Conservation (phyloP, 2,797 vertebrate species). For the Propithecus deckenii region DNA sequence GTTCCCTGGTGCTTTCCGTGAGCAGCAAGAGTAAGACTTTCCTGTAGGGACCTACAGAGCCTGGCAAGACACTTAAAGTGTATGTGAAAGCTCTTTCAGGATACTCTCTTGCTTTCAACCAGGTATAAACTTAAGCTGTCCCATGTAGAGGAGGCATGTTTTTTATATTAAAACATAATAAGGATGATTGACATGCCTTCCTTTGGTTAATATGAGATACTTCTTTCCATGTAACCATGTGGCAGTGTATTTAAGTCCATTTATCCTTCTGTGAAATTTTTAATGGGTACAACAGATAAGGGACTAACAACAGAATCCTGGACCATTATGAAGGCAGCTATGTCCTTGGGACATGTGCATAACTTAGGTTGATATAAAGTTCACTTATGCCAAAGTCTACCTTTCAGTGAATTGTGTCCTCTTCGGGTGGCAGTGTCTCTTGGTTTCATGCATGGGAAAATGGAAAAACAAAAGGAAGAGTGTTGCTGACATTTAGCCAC, state of each 20-base stretch:
- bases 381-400: background rate
- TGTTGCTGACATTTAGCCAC: background rate
- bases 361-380: background rate
- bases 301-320: background rate
- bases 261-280: background rate
- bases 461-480: background rate
- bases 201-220: background rate
- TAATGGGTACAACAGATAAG: background rate
- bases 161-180: background rate
- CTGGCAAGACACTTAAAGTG: constrained; percentile 8
- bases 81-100: background rate
- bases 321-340: background rate
- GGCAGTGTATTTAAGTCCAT: background rate
- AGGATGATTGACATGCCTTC: background rate
- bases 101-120: background rate
- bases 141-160: background rate
- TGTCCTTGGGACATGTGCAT: background rate
- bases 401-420: background rate
- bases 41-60: constrained; percentile 19
- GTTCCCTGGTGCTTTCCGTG: constrained; percentile 76
- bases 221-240: background rate
- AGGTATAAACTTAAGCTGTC: background rate
- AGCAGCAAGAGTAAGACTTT: constrained; percentile 56
- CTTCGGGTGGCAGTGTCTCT: background rate
- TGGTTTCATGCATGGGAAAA: background rate